Conservation (phyloP, 2,797 vertebrate genomes). For the Ficedula albicollis region DNA sequence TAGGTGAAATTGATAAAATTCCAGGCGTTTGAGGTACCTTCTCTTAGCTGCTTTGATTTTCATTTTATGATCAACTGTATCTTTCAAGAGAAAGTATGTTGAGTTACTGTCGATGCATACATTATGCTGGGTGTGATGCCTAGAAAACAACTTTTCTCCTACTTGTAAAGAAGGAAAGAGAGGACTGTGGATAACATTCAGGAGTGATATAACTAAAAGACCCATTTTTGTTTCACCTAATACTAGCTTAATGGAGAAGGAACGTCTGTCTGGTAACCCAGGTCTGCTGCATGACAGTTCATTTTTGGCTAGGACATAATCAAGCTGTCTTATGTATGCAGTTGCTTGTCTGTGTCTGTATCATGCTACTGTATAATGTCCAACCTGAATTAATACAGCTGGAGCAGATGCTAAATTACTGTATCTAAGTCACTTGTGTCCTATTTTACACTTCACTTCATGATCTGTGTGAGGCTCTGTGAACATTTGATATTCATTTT, state of each 20-base stretch:
- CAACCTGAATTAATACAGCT: slow-evolving; percentile 68
- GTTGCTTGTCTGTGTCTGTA: slow-evolving; percentile 39
- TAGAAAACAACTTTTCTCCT: background rate
- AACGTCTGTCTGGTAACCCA: background rate
- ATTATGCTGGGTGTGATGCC: background rate
- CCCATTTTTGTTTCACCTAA: background rate
- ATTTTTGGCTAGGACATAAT: slow-evolving; percentile 53
- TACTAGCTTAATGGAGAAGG: background rate
- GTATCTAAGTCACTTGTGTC: slow-evolving; percentile 66
- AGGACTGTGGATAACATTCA: background rate
- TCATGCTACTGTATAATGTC: slow-evolving; percentile 57
- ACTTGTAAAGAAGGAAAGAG: background rate
- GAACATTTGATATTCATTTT: slow-evolving; percentile 55
- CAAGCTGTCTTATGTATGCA: slow-evolving; percentile 43
- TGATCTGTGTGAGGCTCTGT: slow-evolving; percentile 65
- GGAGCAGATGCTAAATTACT: slow-evolving; percentile 78
- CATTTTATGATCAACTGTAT: background rate
- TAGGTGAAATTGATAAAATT: background rate
- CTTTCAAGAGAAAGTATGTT: background rate
- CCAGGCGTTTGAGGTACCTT: background rate
- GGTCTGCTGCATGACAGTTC: background rate
- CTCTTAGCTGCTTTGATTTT: background rate
- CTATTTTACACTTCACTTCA: slow-evolving; percentile 73
- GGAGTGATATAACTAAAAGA: background rate
- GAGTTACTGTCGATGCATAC: background rate